Percentiles rank a stretch among this genome's conserved stretches.
Conservation (phyloP, 2,888 invertebrate genomes). For the Eupithecia tripunctaria region DNA sequence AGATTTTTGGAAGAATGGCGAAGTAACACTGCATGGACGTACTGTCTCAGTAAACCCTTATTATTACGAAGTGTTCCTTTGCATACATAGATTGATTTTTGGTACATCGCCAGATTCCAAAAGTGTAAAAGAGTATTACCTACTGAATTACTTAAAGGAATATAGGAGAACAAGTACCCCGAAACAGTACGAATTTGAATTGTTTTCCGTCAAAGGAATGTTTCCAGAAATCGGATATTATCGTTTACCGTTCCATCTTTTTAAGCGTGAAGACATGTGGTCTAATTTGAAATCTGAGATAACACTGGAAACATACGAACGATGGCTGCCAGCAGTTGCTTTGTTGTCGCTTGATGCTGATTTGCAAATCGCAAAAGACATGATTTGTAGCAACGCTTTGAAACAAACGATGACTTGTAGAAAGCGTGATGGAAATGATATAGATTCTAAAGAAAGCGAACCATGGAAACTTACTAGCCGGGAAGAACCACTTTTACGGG, state of each 20-base stretch:
- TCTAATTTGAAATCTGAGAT: constrained; percentile 81
- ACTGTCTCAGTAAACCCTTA: constrained; percentile 77
- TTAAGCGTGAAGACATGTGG: constrained; percentile 81
- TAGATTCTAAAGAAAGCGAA: constrained; percentile 64
- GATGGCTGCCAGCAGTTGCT: constrained; percentile 75
- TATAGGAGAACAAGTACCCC: constrained; percentile 74
- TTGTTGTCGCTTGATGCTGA: constrained; percentile 73
- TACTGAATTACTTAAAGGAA: constrained; percentile 75
- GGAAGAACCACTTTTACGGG: constrained; percentile 76
- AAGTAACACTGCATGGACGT: constrained; percentile 75
- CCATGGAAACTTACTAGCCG: constrained; percentile 73
- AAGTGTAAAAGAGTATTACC: constrained; percentile 72
- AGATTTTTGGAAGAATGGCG: constrained; percentile 81
- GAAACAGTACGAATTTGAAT: constrained; percentile 80
- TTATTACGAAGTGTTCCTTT: constrained; percentile 77
- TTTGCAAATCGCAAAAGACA: constrained; percentile 77
- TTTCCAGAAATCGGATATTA: constrained; percentile 81
- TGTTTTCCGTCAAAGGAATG: constrained; percentile 79
- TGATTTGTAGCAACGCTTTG: constrained; percentile 82
- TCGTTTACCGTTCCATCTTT: constrained; percentile 78
- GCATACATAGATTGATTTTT: constrained; percentile 73
- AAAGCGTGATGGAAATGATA: constrained; percentile 58
- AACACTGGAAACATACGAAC: constrained; percentile 78
- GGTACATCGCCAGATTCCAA: constrained; percentile 58
- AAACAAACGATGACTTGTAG: constrained; percentile 82